Percentiles rank a stretch among this genome's conserved stretches.
Conservation (phyloP, 2,888 invertebrate genomes). For the Cinara cedri region DNA sequence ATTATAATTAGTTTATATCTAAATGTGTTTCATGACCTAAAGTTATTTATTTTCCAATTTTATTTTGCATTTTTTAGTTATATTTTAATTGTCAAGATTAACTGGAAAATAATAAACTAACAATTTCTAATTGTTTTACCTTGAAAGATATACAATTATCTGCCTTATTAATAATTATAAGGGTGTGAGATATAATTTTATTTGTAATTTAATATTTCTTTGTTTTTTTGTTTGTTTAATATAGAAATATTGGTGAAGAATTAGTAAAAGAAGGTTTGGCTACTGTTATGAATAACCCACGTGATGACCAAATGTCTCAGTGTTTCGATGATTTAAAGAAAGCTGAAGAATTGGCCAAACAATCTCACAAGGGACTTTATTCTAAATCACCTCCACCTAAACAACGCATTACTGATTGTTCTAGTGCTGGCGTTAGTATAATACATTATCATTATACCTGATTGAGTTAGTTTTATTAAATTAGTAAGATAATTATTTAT, state of each 20-base stretch:
- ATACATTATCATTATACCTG: not conserved
- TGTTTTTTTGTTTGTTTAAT: not conserved
- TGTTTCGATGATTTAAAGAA: slow-evolving; percentile 90
- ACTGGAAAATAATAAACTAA: no score
- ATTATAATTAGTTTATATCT: no score
- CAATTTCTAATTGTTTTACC: no score
- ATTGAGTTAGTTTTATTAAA: not conserved
- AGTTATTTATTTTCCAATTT: no score
- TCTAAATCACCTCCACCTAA: slow-evolving; percentile 83
- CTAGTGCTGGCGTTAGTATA: slow-evolving; percentile 66
- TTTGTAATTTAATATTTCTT: no score
- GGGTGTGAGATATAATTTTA: no score
- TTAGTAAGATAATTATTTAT: not conserved
- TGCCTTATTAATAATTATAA: no score
- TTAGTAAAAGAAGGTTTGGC: slow-evolving; percentile 90
- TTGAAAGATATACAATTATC: no score
- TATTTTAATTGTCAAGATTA: no score
- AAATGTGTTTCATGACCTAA: no score
- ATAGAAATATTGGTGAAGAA: slow-evolving; percentile 90
- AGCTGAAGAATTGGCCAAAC: slow-evolving; percentile 91
- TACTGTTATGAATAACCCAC: slow-evolving; percentile 89
- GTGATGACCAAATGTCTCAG: slow-evolving; percentile 93
- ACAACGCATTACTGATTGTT: slow-evolving; percentile 87
- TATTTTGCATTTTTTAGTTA: no score
- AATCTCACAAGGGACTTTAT: slow-evolving; percentile 81